Conservation (phyloP, 1,140 invertebrate genomes). For the Cepaea nemoralis region DNA sequence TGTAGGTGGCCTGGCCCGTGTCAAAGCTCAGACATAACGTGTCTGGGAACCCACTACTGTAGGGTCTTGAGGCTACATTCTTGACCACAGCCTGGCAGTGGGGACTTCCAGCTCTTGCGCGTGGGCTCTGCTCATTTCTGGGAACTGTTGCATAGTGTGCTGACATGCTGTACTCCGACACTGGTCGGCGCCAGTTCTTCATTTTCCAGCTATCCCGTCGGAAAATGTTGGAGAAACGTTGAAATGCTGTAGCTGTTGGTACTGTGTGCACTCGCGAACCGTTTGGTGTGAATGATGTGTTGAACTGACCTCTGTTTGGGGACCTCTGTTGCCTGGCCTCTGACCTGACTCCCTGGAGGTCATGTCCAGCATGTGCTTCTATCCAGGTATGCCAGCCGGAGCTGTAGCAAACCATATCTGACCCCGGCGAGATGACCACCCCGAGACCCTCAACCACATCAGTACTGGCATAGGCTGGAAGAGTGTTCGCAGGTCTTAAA, state of each 20-base stretch:
- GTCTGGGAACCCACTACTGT: conserved; percentile 21
- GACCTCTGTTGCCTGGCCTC: neutral
- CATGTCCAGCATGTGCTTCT: conserved; percentile 3
- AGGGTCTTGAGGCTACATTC: neutral
- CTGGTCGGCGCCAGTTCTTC: neutral
- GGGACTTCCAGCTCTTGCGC: neutral
- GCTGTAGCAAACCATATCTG: conserved; percentile 2
- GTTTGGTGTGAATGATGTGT: neutral
- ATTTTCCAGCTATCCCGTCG: conserved; percentile 20
- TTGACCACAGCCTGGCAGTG: neutral
- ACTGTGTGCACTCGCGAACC: neutral
- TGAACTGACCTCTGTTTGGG: neutral
- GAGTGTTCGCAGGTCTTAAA: neutral
- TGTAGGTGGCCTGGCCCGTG: conserved; percentile 7
- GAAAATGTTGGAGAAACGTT: conserved; percentile 37
- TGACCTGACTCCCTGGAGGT: neutral
- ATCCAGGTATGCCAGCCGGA: neutral
- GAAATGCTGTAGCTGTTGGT: conserved; percentile 33
- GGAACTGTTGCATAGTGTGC: conserved; percentile 34
- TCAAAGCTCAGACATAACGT: conserved; percentile 27
- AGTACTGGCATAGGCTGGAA: conserved; percentile 19
- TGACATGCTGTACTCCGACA: neutral
- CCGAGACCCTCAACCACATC: conserved; percentile 13
- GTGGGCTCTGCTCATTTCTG: conserved; percentile 3
- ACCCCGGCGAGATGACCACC: conserved; percentile 11